These are phyloP conservation scores for Clupea harengus DNA, from an alignment of 2,113 vertebrate genomes.

Conservation along the genomic window DNA sequence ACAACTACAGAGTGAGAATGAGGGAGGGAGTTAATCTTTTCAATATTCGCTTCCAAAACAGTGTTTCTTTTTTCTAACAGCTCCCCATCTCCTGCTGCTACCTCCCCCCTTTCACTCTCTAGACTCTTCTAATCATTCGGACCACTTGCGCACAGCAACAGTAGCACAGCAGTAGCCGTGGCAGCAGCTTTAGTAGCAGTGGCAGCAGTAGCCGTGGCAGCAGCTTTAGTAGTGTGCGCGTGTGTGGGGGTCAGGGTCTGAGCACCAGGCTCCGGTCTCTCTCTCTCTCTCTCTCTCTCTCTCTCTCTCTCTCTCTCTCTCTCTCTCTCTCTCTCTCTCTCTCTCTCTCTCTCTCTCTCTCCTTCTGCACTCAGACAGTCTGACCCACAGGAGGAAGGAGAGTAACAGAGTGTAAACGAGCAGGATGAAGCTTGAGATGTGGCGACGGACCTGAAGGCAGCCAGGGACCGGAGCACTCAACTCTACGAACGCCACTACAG, in stretches of 20 bases:
- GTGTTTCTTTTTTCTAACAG: background rate
- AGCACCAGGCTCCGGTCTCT: background rate
- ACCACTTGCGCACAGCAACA: background rate
- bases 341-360: background rate
- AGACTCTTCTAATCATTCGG: background rate
- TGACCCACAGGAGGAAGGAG: background rate
- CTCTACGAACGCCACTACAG: background rate
- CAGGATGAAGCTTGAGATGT: background rate
- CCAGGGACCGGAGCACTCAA: background rate
- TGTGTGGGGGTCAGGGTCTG: background rate
- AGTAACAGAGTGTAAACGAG: background rate
- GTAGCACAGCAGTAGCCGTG: background rate
- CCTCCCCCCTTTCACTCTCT: constrained; percentile 1
- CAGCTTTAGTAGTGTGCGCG: background rate
- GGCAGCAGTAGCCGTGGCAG: background rate
- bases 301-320: constrained; percentile 10
- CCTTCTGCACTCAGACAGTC: background rate
- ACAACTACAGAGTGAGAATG: background rate
- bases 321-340: background rate
- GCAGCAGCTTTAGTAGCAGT: background rate
- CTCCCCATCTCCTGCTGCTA: background rate
- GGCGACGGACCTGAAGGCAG: background rate
- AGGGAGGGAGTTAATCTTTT: constrained; percentile 22
- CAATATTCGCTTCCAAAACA: constrained; percentile 11
- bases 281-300: background rate